Evolutionary conservation across 1,140 invertebrate genomes (phyloP).

Genomic region (Amyelois transitella): DNA sequence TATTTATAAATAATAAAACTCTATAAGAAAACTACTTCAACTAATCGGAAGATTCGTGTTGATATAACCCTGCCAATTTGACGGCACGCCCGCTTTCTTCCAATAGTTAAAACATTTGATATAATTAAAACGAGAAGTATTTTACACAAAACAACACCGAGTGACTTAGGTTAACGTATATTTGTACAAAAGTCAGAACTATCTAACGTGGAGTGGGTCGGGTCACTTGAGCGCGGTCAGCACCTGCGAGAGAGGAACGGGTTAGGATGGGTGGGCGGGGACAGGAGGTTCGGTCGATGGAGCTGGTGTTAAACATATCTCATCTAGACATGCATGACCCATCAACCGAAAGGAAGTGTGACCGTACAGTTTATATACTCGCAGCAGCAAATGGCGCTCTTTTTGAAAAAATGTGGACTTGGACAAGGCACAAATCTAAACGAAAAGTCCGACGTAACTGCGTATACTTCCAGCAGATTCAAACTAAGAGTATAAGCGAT

Average conservation of each 20-base stretch:
- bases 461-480: neutral
- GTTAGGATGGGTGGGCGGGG: neutral
- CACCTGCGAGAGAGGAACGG: slow-evolving; percentile 20
- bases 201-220: neutral
- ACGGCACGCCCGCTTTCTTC: neutral
- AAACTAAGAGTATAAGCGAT: no score
- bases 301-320: no score
- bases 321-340: no score
- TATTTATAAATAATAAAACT: slow-evolving; percentile 1
- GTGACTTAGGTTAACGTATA: slow-evolving; percentile 3
- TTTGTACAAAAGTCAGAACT: slow-evolving; percentile 20
- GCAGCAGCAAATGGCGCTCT: neutral
- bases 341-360: neutral
- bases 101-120: neutral
- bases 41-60: slow-evolving; percentile 5
- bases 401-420: neutral
- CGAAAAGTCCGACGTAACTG: neutral
- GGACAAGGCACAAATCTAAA: neutral
- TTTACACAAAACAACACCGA: neutral
- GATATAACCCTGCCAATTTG: neutral
- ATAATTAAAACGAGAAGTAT: neutral
- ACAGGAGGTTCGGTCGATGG: neutral
- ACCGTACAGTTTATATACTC: neutral
- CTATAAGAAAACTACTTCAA: slow-evolving; percentile 4
- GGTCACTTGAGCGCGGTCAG: slow-evolving; percentile 17